phyloP scores from a whole-genome alignment of 1,140 invertebrate genomes.

The Ceratosolen solmsi region DNA sequence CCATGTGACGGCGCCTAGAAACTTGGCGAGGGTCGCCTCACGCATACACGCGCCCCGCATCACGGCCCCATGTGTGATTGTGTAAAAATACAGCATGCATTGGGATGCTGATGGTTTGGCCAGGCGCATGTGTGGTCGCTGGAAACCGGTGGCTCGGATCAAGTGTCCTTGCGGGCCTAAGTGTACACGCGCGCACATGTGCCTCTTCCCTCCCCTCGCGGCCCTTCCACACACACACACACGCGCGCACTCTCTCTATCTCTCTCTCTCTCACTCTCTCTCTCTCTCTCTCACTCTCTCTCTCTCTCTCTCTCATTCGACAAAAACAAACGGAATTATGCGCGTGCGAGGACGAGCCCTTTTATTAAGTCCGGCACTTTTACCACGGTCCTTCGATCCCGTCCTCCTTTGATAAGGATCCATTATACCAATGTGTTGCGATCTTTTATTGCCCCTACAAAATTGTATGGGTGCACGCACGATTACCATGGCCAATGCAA shows the following conservation, averaged over 20 bases:
- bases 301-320: not conserved
- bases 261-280: too few relatives aligned
- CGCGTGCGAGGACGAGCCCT: not conserved
- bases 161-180: not conserved
- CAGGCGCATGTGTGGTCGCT: not conserved
- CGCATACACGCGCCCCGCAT: too few relatives aligned
- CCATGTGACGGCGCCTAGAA: conserved; percentile 23
- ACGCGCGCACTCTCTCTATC: too few relatives aligned
- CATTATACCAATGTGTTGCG: not conserved
- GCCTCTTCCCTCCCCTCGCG: not conserved
- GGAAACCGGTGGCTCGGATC: not conserved
- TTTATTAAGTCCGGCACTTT: conserved; percentile 1
- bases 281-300: too few relatives aligned
- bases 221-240: too few relatives aligned
- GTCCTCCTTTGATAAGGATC: not conserved
- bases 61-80: too few relatives aligned
- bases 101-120: not conserved
- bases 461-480: too few relatives aligned
- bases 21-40: conserved; percentile 15
- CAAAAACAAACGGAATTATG: conserved; percentile 43
- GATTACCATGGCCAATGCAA: too few relatives aligned
- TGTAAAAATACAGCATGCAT: too few relatives aligned
- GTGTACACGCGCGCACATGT: conserved; percentile 24
- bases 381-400: not conserved
- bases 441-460: too few relatives aligned